A percentile compares a stretch with the other conserved stretches of the same genome.
These are phyloP conservation scores for Sabatieria punctata DNA, from an alignment of 2,888 invertebrate species.

Conservation along the genomic window DNA sequence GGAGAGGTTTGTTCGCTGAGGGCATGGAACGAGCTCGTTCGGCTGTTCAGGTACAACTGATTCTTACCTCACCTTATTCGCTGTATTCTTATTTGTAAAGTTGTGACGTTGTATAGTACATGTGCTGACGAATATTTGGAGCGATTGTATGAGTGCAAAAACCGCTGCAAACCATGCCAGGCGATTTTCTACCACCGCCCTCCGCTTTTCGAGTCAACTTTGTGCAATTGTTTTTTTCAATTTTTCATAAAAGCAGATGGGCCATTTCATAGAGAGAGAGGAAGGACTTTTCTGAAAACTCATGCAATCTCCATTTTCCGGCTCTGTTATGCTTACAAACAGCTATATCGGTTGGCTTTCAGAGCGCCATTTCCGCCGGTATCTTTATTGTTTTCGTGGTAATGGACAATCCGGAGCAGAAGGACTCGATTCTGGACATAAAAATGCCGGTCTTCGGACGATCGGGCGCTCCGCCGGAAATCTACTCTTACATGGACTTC, in stretches of 20 bases:
- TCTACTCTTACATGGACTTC: constrained; percentile 70
- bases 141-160: too few species aligned
- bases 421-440: constrained; percentile 77
- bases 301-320: background rate
- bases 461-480: constrained; percentile 36
- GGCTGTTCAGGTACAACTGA: constrained; percentile 46
- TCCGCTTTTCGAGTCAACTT: constrained; percentile 7
- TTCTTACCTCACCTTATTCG: too few species aligned
- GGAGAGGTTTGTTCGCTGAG: constrained; percentile 68
- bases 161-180: too few species aligned
- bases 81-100: too few species aligned
- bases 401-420: constrained; percentile 76
- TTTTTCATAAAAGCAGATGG: too few species aligned
- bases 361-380: constrained; percentile 57
- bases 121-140: too few species aligned
- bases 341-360: constrained; percentile 15
- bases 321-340: background rate
- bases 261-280: too few species aligned
- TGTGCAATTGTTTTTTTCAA: constrained; percentile 8
- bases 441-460: constrained; percentile 54
- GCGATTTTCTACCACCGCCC: too few species aligned
- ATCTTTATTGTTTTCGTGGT: constrained; percentile 89
- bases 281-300: too few species aligned
- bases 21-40: constrained; percentile 57
- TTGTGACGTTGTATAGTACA: too few species aligned